These are phyloP conservation scores for Tupiocoris notatus DNA, from an alignment of 2,888 invertebrate species.

Conservation along the genomic window DNA sequence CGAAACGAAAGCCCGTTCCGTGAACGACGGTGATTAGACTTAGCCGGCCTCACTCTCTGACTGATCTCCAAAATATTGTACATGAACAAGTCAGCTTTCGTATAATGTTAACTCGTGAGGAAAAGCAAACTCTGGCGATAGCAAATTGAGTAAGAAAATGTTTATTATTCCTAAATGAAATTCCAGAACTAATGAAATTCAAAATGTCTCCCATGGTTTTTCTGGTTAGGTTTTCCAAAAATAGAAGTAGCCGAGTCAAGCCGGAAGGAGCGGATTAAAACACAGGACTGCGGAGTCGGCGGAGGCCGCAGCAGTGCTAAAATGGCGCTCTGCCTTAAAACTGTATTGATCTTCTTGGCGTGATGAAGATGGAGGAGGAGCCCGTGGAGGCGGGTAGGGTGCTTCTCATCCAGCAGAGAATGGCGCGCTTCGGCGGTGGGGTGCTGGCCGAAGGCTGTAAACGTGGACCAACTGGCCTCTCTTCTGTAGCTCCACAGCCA, in stretches of 20 bases:
- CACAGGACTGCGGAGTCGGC: neutral
- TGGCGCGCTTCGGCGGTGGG: neutral
- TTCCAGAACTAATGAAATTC: too few species aligned
- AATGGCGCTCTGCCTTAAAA: constrained; percentile 43
- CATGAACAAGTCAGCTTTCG: too few species aligned
- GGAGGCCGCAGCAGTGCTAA: constrained; percentile 29
- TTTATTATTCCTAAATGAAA: too few species aligned
- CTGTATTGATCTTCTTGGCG: constrained; percentile 39
- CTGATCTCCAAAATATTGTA: too few species aligned
- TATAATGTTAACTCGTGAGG: too few species aligned
- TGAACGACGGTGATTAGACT: too few species aligned
- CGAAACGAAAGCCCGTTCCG: too few species aligned
- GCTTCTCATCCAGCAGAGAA: neutral
- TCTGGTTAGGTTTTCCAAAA: too few species aligned
- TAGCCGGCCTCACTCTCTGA: too few species aligned
- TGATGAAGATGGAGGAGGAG: constrained; percentile 28
- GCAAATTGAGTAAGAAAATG: too few species aligned
- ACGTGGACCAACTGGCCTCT: neutral
- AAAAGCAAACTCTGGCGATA: too few species aligned
- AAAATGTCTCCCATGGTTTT: too few species aligned
- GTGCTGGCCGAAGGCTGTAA: neutral
- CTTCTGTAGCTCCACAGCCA: neutral
- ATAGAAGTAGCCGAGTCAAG: neutral
- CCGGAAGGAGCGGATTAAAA: neutral
- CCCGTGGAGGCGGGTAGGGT: neutral